These are phyloP conservation scores for Cygnus buccinator DNA, from an alignment of 2,113 vertebrate genomes.

Conservation along the genomic window DNA sequence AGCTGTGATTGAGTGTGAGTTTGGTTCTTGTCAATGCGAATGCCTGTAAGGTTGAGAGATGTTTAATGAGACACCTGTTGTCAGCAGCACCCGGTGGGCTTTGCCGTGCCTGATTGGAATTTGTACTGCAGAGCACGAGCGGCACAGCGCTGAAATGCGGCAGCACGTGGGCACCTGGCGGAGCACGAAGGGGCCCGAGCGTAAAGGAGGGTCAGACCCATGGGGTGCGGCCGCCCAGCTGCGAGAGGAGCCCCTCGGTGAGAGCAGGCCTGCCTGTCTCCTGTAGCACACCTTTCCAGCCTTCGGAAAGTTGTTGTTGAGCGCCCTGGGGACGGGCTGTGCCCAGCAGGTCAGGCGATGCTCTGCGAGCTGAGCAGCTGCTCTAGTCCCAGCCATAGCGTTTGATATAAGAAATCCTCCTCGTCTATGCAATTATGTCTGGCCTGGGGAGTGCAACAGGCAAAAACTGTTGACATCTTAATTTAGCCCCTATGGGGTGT, in stretches of 20 bases:
- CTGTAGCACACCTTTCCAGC: background rate
- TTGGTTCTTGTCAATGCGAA: conserved; percentile 74
- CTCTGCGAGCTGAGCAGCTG: background rate
- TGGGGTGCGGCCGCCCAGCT: rapidly evolving
- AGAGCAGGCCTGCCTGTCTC: background rate
- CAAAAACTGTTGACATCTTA: background rate
- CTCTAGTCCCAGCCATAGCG: background rate
- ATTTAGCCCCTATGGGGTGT: rapidly evolving
- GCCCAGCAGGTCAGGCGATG: background rate
- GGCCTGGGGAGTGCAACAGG: background rate
- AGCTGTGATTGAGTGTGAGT: conserved; percentile 74
- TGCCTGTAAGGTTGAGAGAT: conserved; percentile 75
- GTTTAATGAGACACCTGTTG: conserved; percentile 83
- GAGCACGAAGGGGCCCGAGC: rapidly evolving
- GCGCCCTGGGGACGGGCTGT: rapidly evolving
- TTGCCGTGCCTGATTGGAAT: conserved; percentile 67
- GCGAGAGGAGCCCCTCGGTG: background rate
- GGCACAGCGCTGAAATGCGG: rapidly evolving
- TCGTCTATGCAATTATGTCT: rapidly evolving
- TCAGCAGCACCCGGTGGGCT: conserved; percentile 63
- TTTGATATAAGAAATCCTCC: background rate
- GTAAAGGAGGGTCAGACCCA: rapidly evolving
- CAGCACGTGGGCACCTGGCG: background rate
- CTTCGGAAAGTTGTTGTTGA: background rate
- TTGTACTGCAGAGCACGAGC: background rate